Base-by-base conservation (phyloP, 2,113 vertebrate species). In the Platysteira castanea region DNA sequence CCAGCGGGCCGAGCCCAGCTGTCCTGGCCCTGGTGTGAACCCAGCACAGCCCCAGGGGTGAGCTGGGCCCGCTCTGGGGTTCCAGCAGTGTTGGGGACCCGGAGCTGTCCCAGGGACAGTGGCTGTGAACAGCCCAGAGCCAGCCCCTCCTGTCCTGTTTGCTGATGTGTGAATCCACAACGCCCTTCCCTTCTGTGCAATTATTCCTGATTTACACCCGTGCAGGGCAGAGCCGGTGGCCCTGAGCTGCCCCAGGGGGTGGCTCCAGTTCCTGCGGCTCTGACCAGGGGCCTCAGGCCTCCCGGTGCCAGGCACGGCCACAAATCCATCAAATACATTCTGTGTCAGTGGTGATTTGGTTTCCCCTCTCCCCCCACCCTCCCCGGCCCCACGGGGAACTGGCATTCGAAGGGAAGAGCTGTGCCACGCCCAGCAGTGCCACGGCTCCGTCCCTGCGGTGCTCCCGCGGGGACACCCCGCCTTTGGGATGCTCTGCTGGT, bases 401-500 rank as follows among this genome's bases (percentile, higher is more conserved):
- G 37, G 63, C 23, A 39, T 56, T 4, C 16, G 57, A 46, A 42
- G 42, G 37, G 54, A 6, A 23, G 39, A 46, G 42, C 57, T 31
- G 53, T 3, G 61, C 26, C 3, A 1, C 16, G 44, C 23, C 87
- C 64, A 3, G 41, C 75, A 8, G 7, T 28, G 8, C 18, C 35
- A 24, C 0, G 0, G 61, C 47, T 47, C 69, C 57, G 12, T 26
- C 35, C 52, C 63, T 16, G 13, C 16, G 20, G 5, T 0, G 8
- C 41, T 4, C 41, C 53, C 26, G 6, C 41, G 42, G 57, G 92
- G 28, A 41, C 39, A 37, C 10, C 47, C 37, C 2, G 9, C 69
- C 67, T 21, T 9, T 1, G 4, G 57, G 5, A 27, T 1, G 33
- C 70, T 67, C 68, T 42, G 64, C 53, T 41, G 69, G 11, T n/a